Evolutionary conservation across 2,113 vertebrate genomes (phyloP), one percentile per base, ranked within the genome.

Genomic region (Phycodurus eques): DNA sequence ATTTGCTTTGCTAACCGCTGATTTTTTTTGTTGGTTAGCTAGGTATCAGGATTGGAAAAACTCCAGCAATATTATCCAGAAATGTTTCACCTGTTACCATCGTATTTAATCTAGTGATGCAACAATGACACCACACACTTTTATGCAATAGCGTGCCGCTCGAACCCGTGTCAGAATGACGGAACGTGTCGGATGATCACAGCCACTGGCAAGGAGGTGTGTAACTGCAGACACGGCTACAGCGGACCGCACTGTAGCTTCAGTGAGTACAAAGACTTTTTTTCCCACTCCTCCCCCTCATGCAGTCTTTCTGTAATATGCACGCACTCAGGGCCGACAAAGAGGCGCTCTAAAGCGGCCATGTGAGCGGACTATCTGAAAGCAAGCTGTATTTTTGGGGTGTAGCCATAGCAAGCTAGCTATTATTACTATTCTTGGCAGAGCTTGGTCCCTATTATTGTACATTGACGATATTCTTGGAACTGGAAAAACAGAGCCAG

Each of bases 141-240:
- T 12, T 68, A 17, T 82, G 65, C 84, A 20, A 13, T 85, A 99
- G 97, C 4, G 15, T 99, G 97, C 44, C 35, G 1, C 44, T 81
- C 70, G 5, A 92, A 94, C 82, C 94, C 92, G 0, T 99, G 97
- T 83, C 88, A 94, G 79, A 93, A 98, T 3, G 93, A 90, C 0
- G 94, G 94, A 53, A 83, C 90, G 67, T 99, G 97, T 79, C 93
- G 94, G 66, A 78, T 92, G 74, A 85, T 95, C 63, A 51, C 73
- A n/a, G 65, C 72, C 83, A 95, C 85, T 0, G 87, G 92, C 31
- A 85, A 88, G 77, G 89, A 78, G 0, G 88, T 95, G 35, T 99
- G 97, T 5, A 83, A 87, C 76, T 99, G 97, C 79, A 92, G 87
- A 22, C 31, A 17, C 0, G 87, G 84, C 71, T 93, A 80, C n/a